Base-by-base conservation (phyloP, 2,888 invertebrate species). In the Athripsodes cinereus region DNA sequence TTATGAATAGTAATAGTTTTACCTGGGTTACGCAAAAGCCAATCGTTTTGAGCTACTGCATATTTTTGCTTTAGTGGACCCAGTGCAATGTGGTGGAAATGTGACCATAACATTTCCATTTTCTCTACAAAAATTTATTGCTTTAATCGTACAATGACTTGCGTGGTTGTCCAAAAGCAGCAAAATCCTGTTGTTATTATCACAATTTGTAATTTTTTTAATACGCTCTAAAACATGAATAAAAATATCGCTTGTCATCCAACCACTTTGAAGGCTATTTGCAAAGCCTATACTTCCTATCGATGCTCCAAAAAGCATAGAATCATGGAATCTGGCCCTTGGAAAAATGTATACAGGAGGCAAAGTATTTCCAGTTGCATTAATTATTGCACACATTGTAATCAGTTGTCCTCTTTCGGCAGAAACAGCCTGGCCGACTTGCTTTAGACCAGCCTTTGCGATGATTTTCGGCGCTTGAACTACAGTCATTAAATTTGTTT, bases 381-480 rank as follows among this genome's bases (percentile, higher is more conserved):
- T 46, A 13, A 46, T 18, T 11, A 46, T 46, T 13, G 16, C 46
- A 46, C 46, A 46, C 46, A 46, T 46, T 16, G 46, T 46, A 46
- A 46, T 46, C 8, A 46, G 18, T 46, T 46, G 46, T 11, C 46
- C 46, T 31, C 31, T 46, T 46, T 46, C 46, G 16, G 46, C 46
- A 11, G 46, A 46, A 46, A 46, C 46, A 11, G 16, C 13, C 18
- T 46, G 46, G 5, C 46, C 46, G 18, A 46, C 46, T 18, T 46
- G 46, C 16, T 46, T 46, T 18, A 13, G 16, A 16, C 18, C 46
- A 46, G 46, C 6, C n/a, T 46, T 11, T 46, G 46, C 46, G 6
- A 46, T 46, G 6, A 46, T 16, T 5, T 46, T 46, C 6, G 46
- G 46, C n/a, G 46, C 46, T 46, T 46, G 46, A n/a, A 13, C 46